Evolutionary conservation across 2,888 invertebrate genomes (phyloP).

Genomic region (Drosophila pullipes): DNA sequence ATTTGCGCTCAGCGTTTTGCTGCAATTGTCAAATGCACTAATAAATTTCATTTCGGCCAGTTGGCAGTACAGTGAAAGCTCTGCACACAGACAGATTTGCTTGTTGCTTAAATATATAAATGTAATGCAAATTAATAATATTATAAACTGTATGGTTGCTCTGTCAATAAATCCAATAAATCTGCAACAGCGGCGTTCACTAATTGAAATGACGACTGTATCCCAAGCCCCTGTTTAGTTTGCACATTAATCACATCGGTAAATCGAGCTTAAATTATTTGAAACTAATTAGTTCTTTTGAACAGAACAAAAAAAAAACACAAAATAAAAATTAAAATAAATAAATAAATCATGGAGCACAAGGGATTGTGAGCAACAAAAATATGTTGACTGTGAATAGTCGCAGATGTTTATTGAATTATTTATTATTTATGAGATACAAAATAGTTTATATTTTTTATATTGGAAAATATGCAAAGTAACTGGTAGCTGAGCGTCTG

Average conservation of each 20-base stretch:
- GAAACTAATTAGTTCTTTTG: constrained; percentile 48
- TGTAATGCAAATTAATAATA: not conserved
- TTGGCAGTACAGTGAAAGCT: constrained; percentile 45
- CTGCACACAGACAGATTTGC: not conserved
- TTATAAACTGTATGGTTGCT: not conserved
- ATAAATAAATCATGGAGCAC: constrained; percentile 33
- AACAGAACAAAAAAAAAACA: not conserved
- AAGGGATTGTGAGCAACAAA: constrained; percentile 19
- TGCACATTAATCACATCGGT: constrained; percentile 47
- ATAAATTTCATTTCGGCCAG: constrained; percentile 66
- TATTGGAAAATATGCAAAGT: not conserved
- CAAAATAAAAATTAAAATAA: not conserved
- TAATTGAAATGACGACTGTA: constrained; percentile 29
- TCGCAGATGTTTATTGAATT: constrained; percentile 35
- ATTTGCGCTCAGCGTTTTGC: constrained; percentile 70
- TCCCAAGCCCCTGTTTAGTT: not conserved
- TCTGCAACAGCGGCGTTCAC: not conserved
- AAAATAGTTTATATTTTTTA: not conserved
- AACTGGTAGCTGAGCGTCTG: not conserved
- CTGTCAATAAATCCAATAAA: not conserved
- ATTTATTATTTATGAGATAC: not conserved
- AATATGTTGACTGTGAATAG: constrained; percentile 44
- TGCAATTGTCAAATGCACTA: constrained; percentile 75
- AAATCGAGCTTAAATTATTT: constrained; percentile 47
- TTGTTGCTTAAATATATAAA: not conserved